Base-by-base conservation (phyloP, 2,888 invertebrate genomes). In the Cloeon dipterum region DNA sequence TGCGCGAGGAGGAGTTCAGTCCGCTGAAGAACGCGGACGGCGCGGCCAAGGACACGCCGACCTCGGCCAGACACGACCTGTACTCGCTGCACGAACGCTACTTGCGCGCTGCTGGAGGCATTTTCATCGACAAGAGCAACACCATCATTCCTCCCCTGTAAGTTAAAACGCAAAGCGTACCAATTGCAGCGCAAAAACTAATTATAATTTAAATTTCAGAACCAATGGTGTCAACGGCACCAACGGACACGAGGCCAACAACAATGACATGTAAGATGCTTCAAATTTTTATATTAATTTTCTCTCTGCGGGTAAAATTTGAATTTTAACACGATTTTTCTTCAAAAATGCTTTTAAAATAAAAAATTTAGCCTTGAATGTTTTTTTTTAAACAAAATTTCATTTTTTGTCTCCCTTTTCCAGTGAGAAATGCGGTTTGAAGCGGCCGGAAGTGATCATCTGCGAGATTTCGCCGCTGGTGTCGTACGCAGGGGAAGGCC, bases 11-110 rank as follows among this genome's bases (percentile, higher is more conserved):
- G 41, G 98, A 99, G 54, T 99, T 98, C 54, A 89, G 94, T 46
- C 93, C 96, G 0, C 58, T 99, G 44, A 99, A 99, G 53, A 99
- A 99, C 57, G 68, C 82, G 2, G 83, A 94, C 52, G 63, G 70
- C 0, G 78, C 69, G 1, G 78, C 77, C 26, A 81, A 85, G 51
- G 94, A 96, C 57, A 91, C 88, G 40, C 85, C 96, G 0, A 71
- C 73, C 1, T 91, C 94, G 0, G 81, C 88, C 2, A 64, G 74
- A 36, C 66, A 70, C 21, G 83, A 86, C 49, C 57, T 94, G 8
- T 65, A 77, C 43, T 58, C 64, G 23, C 62, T 88, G 18, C 88
- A 89, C 51, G 70, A 72, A 46, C 70, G 71, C 43, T 88, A 79
- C 52, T 66, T 94, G 4, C 61, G 75, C 46, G 63, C 70, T 40